phyloP scores from a whole-genome alignment of 2,888 invertebrate species.

The Eremobia ochroleuca region DNA sequence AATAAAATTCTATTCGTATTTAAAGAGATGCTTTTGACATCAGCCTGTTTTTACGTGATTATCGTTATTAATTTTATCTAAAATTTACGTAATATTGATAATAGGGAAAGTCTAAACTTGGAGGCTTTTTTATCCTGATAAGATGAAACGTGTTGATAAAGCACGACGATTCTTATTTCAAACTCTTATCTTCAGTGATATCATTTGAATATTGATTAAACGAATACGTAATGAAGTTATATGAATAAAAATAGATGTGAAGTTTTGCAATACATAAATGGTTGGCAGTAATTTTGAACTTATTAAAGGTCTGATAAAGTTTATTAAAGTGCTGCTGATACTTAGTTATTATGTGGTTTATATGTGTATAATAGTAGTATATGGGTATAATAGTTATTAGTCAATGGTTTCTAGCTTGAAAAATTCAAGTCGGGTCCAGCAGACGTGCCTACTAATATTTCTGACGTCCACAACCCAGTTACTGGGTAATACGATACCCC shows the following conservation, averaged over 20 bases:
- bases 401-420: background rate
- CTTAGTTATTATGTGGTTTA: background rate
- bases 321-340: background rate
- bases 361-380: background rate
- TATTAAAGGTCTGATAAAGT: background rate
- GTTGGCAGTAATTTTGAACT: background rate
- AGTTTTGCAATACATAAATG: conserved; percentile 23
- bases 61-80: conserved; percentile 61
- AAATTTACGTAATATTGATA: conserved; percentile 59
- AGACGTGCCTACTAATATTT: too few relatives aligned
- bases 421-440: background rate
- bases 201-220: conserved; percentile 10
- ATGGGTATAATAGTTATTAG: background rate
- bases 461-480: too few relatives aligned
- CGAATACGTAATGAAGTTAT: conserved; percentile 20
- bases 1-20: conserved; percentile 62
- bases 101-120: conserved; percentile 18
- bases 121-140: conserved; percentile 46
- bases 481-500: too few relatives aligned
- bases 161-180: conserved; percentile 12
- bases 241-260: background rate
- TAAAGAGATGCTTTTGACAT: conserved; percentile 67
- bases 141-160: conserved; percentile 73
- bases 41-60: conserved; percentile 70
- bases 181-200: conserved; percentile 25